phyloP scores from a whole-genome alignment of 2,113 vertebrate species.

The Laticauda colubrina region DNA sequence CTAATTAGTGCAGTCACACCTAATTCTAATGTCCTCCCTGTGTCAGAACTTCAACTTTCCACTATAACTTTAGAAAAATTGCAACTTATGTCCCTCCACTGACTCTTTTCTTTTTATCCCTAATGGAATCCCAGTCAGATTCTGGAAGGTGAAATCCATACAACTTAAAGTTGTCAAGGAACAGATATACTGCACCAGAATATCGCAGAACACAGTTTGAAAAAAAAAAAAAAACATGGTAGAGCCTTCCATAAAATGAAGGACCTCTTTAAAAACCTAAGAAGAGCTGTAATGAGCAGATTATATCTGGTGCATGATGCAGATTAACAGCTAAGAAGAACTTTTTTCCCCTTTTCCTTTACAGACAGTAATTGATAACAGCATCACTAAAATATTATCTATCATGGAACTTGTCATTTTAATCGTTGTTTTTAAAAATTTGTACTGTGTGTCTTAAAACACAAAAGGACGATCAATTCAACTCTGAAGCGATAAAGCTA shows the following conservation, averaged over 20 bases:
- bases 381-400: not conserved
- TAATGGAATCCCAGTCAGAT: not conserved
- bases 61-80: not conserved
- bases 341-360: not conserved
- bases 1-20: not conserved
- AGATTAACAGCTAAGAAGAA: not conserved
- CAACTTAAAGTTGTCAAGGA: not conserved
- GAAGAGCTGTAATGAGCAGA: not conserved
- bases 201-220: not conserved
- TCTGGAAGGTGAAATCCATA: not conserved
- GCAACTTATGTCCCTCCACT: not conserved
- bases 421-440: not conserved
- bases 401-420: not conserved
- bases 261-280: not conserved
- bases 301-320: not conserved
- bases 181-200: not conserved
- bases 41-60: not conserved
- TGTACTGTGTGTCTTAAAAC: not conserved
- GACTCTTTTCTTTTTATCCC: not conserved
- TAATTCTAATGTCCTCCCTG: not conserved
- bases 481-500: not conserved
- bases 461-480: not conserved
- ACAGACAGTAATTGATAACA: not conserved
- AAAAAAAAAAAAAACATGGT: not conserved
- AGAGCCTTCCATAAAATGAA: not conserved